Conservation (phyloP, 2,113 vertebrate genomes). For the Leuciscus idus region DNA sequence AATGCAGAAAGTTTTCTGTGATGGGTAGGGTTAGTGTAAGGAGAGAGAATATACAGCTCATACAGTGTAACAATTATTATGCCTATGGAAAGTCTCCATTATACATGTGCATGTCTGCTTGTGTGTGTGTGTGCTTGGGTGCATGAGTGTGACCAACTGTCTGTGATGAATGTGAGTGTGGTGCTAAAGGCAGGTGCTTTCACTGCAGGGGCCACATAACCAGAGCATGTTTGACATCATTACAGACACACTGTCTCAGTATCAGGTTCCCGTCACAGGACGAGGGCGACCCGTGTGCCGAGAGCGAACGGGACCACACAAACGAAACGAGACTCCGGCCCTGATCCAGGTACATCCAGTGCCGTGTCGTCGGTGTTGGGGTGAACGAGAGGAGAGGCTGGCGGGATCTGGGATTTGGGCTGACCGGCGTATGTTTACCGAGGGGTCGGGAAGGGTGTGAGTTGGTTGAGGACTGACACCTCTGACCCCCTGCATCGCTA, state of each 20-base stretch:
- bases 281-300: constrained; percentile 22
- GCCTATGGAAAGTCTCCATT: too few relatives aligned
- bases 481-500: constrained; percentile 87
- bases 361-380: constrained; percentile 54
- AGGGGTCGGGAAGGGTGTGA: constrained; percentile 33
- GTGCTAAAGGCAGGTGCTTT: constrained; percentile 28
- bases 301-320: constrained; percentile 60
- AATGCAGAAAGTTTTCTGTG: too few relatives aligned
- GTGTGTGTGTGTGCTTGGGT: neutral
- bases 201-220: constrained; percentile 50
- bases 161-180: constrained; percentile 13
- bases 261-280: constrained; percentile 66
- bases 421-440: constrained; percentile 31
- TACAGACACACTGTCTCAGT: constrained; percentile 59
- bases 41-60: too few relatives aligned
- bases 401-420: neutral
- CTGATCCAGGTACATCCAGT: constrained; percentile 65
- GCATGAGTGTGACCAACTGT: constrained; percentile 25
- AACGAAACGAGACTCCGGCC: constrained; percentile 56
- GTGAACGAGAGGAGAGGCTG: neutral
- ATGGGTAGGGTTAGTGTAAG: too few relatives aligned
- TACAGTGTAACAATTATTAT: too few relatives aligned
- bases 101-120: too few relatives aligned
- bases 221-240: constrained; percentile 71
- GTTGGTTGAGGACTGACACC: constrained; percentile 63